Base-by-base conservation (phyloP, 2,888 invertebrate genomes). In the Ethmia dodecea region DNA sequence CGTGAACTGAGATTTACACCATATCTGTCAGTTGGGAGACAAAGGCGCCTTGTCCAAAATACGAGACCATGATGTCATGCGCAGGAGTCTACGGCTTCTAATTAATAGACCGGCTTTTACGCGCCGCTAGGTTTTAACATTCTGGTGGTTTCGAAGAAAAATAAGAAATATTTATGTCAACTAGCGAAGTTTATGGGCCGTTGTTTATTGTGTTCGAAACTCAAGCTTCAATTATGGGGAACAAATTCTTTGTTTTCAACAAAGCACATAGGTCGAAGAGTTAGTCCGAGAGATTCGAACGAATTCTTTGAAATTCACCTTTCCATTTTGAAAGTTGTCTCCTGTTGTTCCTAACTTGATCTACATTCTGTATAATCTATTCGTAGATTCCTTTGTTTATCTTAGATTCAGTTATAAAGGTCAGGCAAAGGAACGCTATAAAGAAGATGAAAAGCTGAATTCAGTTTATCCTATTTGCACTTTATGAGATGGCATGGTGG, bases 21-120 rank as follows among this genome's bases (percentile, higher is more conserved):
- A 63, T 63, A 60, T 69, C 74, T 78, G 75, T 72, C 72, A 70
- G 52, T 55, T 58, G 54, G 54, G 62, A 74, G 66, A 84, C 81
- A 86, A 84, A 83, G 83, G 55, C 60, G 59, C 68, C 55, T 75
- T 80, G 75, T 79, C 53, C 58, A 62, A 67, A 65, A 60, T 60
- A 60, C 64, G 60, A 58, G 62, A 57, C 53, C 68, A 62, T 86
- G 84, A 84, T 79, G 80, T 84, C 84, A 86, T 68, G 43, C 57
- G 40, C 43, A 43, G 52, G 54, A 53, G 50, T 57, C 38, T 39
- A 41, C 47, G 52, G 51, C 49, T 60, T 44, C 60, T 78, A 79
- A 78, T 79, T 79, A 79, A 72, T 78, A 75, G 74, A 68, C 43
- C 53, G 60, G 64, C 63, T 64, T 75, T 78, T 71, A 79, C 61